Base-by-base conservation (phyloP, 2,888 invertebrate species). In the Smittia sp. region DNA sequence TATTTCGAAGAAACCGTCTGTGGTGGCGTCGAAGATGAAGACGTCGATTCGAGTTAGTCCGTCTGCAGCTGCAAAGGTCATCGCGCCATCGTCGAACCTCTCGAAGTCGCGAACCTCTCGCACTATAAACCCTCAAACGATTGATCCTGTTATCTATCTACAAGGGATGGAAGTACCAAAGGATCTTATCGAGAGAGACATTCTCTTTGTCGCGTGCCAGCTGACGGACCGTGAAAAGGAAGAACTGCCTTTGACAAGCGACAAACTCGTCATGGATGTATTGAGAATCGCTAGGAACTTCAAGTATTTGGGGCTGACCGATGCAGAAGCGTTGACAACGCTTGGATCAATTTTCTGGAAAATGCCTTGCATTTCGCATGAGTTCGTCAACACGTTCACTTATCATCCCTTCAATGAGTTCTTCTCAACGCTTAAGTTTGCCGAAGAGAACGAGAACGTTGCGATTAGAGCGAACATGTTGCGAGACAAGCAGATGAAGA, bases 181-280 rank as follows among this genome's bases (percentile, higher is more conserved):
- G 15, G 15, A 46, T n/a, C 2, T 68, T n/a, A 46, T 68, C 9
- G 68, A 68, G 20, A 4, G 68, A n/a, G 68, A 68, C 25, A 68
- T 68, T 46, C 68, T 68, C 11, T 52, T 38, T 52, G 68, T 68
- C 6, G 68, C 46, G 25, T 41, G 41, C 27, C 68, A 68, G 52
- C 46, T 68, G 1, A 46, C 46, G 13, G 22, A 68, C 15, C 68
- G 68, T n/a, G 15, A 52, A 46, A 13, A 24, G 2, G 46, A 15
- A 3, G 46, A 46, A 11, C n/a, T 46, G 46, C 46, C 46, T 6
- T 6, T 46, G 2, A n/a, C 46, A 11, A n/a, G 4, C 4, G 11
- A 11, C 11, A 6, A 2, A n/a, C 11, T 46, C 2, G 15, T 15
- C 11, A 2, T 2, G 2, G 15, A 46, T 15, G 46, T 46, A 3